These are phyloP conservation scores for Alsophila aescularia DNA, from an alignment of 2,888 invertebrate genomes.

Conservation along the genomic window DNA sequence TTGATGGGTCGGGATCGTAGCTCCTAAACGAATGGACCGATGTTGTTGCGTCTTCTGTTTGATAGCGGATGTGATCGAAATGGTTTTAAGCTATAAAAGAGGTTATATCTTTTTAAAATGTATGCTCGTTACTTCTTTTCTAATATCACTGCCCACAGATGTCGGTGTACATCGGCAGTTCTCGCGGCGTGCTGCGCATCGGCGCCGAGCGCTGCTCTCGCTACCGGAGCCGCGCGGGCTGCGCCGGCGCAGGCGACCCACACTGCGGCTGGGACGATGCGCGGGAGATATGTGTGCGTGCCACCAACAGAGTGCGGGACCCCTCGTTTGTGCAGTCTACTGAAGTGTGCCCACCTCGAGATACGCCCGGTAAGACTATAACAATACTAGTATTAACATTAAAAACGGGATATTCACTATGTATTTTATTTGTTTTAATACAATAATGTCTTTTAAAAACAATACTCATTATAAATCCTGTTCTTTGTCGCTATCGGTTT, in stretches of 20 bases:
- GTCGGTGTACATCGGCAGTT: constrained; percentile 91
- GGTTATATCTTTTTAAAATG: neutral
- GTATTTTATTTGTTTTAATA: too few species aligned
- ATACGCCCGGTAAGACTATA: constrained; percentile 45
- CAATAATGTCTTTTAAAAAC: too few species aligned
- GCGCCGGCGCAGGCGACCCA: constrained; percentile 94
- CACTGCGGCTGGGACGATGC: constrained; percentile 97
- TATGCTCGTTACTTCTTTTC: too few species aligned
- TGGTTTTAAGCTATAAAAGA: too few species aligned
- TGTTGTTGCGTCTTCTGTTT: too few species aligned
- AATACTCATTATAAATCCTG: too few species aligned
- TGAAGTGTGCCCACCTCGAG: constrained; percentile 80
- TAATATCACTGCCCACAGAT: constrained; percentile 66
- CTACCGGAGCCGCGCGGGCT: constrained; percentile 87
- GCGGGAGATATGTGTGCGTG: constrained; percentile 88
- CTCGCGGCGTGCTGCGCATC: constrained; percentile 87
- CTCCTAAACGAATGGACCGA: too few species aligned
- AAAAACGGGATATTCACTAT: too few species aligned
- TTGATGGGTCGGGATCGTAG: too few species aligned
- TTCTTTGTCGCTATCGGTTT: too few species aligned
- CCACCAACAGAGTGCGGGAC: constrained; percentile 86
- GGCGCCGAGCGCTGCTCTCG: constrained; percentile 91
- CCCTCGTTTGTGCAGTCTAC: constrained; percentile 91
- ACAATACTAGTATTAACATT: neutral
- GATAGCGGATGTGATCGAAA: too few species aligned